Evolutionary conservation across 2,888 invertebrate genomes (phyloP).

Genomic region (Ceramica pisi): DNA sequence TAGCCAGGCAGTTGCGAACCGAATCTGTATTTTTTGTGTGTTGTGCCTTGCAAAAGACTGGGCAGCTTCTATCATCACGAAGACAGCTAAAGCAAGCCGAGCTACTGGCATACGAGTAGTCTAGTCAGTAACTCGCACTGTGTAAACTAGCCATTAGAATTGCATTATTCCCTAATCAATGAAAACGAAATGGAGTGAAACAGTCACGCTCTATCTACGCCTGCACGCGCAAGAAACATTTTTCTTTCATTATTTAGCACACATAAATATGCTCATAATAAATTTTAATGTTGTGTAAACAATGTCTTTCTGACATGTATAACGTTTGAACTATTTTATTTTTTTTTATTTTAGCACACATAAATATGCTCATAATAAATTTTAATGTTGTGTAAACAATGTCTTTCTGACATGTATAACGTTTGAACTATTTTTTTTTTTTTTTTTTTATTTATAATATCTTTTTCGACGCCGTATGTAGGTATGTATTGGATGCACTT

Average conservation of each 20-base stretch:
- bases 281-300: background rate
- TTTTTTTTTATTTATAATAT: too few relatives aligned
- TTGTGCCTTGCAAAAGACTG: too few relatives aligned
- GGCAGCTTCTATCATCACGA: too few relatives aligned
- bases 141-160: background rate
- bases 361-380: background rate
- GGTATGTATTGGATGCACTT: too few relatives aligned
- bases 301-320: background rate
- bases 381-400: background rate
- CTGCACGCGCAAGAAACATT: background rate
- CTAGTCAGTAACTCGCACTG: too few relatives aligned
- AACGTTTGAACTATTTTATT: background rate
- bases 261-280: background rate
- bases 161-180: background rate
- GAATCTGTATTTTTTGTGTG: too few relatives aligned
- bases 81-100: too few relatives aligned
- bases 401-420: background rate
- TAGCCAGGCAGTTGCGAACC: too few relatives aligned
- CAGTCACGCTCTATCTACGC: conserved; percentile 20
- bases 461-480: too few relatives aligned
- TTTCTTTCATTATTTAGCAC: conserved; percentile 5
- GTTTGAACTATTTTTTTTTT: background rate
- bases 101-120: too few relatives aligned
- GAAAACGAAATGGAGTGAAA: conserved; percentile 43
- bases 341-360: conserved; percentile 1